These are phyloP conservation scores for Cydia amplana DNA, from an alignment of 1,140 invertebrate genomes.

Conservation along the genomic window DNA sequence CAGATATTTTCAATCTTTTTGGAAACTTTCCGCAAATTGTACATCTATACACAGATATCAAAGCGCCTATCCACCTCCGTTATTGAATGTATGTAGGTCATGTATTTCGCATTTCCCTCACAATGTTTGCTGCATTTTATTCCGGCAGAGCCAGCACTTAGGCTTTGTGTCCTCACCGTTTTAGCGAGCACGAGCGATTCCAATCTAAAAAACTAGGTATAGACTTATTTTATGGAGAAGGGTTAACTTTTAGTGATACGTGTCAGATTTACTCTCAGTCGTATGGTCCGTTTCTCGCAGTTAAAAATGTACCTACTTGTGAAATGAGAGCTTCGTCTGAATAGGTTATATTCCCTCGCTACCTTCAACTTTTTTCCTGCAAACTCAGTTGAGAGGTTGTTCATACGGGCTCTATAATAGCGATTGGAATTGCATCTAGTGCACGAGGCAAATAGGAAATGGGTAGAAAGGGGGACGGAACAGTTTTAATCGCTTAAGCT, in stretches of 20 bases:
- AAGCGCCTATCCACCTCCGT: background rate
- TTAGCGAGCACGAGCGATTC: background rate
- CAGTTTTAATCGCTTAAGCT: slow-evolving; percentile 14
- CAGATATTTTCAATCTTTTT: too few species aligned
- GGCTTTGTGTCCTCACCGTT: background rate
- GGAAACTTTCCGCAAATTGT: too few species aligned
- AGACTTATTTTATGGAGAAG: too few species aligned
- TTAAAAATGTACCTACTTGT: too few species aligned
- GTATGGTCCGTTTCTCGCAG: too few species aligned
- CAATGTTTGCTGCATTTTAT: slow-evolving; percentile 15
- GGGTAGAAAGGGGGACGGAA: slow-evolving; percentile 9
- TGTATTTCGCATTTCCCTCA: slow-evolving; percentile 10
- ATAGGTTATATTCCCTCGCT: too few species aligned
- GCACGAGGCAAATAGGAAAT: slow-evolving; percentile 9
- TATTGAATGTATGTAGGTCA: slow-evolving; percentile 20
- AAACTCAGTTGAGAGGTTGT: too few species aligned
- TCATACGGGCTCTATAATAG: background rate
- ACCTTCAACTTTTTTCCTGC: too few species aligned
- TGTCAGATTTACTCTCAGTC: too few species aligned
- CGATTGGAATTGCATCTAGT: background rate
- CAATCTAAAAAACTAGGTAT: background rate
- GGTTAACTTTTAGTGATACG: too few species aligned
- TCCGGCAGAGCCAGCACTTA: background rate
- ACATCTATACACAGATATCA: background rate
- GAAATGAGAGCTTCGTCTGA: too few species aligned